Evolutionary conservation across 2,888 invertebrate species (phyloP).

Genomic region (Rapana venosa): DNA sequence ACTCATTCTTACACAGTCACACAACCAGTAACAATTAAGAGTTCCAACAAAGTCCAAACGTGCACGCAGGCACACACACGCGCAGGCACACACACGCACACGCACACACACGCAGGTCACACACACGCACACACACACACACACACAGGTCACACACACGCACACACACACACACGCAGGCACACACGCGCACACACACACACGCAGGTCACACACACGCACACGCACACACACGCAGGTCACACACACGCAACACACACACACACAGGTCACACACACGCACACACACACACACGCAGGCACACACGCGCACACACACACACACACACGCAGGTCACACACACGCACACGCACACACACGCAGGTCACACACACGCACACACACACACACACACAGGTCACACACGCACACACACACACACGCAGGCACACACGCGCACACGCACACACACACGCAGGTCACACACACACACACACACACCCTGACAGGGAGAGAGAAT

Average conservation of each 20-base stretch:
- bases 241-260: no score
- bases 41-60: no score
- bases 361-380: not conserved
- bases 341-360: not conserved
- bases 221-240: no score
- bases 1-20: no score
- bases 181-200: not conserved
- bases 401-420: not conserved
- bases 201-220: not conserved
- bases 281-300: slow-evolving; percentile 5
- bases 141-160: not conserved
- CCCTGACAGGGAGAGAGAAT: no score
- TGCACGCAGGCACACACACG: not conserved
- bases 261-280: not conserved
- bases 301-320: slow-evolving; percentile 25
- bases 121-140: slow-evolving; percentile 1
- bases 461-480: no score
- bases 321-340: not conserved
- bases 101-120: not conserved
- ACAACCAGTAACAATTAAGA: no score
- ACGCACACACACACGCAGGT: no score
- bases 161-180: not conserved
- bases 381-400: slow-evolving; percentile 7
- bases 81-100: not conserved
- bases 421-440: no score